Base-by-base conservation (phyloP, 2,797 vertebrate genomes). In the Prunella strophiata region DNA sequence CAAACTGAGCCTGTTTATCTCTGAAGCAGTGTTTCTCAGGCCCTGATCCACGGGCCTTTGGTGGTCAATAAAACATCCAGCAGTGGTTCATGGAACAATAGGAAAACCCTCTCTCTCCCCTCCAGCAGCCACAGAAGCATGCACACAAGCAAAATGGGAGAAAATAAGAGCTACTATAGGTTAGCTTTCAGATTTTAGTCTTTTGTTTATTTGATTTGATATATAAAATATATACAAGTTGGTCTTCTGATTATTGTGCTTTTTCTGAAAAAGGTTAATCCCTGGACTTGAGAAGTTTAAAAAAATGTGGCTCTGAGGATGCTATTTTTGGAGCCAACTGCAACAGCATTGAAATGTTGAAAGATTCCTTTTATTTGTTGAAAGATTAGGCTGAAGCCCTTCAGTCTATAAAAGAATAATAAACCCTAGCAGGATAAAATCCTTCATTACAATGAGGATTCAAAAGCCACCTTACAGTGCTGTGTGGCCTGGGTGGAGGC, bases 361-460 rank as follows among this genome's bases (percentile, higher is more conserved):
- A 95, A 89, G 92, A 95, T 93, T 93, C 76, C 79, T 94, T 95
- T 96, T 96, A 93, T 96, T 95, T 97, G 87, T 97, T 93, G 93
- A 96, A 96, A 96, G 92, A 95, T 96, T 88, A 96, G 82, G 91
- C 73, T 94, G 92, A 94, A 94, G 48, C 70, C 76, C 87, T 92
- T 91, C 85, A 84, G 91, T 93, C 82, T 91, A 91, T 93, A 95
- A 96, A 96, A 96, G 95, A 96, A 94, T 94, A 97, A 96, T 94
- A 97, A 95, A 93, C 91, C 12, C 40, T 89, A 73, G 55, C 36
- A 58, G 85, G 58, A 88, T 91, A 81, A 92, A 95, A 88, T 85
- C 43, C 62, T 88, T 91, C 63, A n/a, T 13, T 88, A 83, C 88
- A 73, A 16, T 47, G 77, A 90, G 74, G 55, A 70, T 79, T 87